Percentiles rank a stretch among this genome's conserved stretches.
These are phyloP conservation scores for Procavia capensis DNA, from an alignment of 2,113 vertebrate species.

Conservation along the genomic window DNA sequence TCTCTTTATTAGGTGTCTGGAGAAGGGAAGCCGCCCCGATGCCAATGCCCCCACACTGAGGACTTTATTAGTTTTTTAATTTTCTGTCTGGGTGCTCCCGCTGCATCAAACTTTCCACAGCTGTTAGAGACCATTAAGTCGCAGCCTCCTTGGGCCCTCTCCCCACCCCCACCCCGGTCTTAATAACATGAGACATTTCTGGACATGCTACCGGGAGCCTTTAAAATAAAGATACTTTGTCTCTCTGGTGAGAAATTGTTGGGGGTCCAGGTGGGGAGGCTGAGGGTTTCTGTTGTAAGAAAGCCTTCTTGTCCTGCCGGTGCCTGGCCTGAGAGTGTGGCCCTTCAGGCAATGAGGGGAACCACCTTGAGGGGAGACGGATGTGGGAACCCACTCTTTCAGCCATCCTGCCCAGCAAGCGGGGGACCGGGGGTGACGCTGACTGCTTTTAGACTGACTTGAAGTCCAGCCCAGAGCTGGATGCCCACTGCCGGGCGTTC, in stretches of 20 bases:
- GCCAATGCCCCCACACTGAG: conserved; percentile 90
- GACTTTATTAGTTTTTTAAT: conserved; percentile 92
- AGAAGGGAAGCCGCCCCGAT: conserved; percentile 88
- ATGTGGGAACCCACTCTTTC: background rate
- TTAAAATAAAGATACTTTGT: conserved; percentile 67
- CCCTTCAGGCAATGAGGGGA: background rate
- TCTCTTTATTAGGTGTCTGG: conserved; percentile 90
- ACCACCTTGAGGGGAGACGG: background rate
- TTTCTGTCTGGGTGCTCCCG: conserved; percentile 90
- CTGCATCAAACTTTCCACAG: conserved; percentile 90
- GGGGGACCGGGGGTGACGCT: background rate
- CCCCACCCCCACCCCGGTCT: conserved; percentile 48
- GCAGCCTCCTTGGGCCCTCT: conserved; percentile 72
- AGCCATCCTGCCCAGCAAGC: background rate
- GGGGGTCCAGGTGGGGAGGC: background rate
- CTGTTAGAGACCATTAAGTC: conserved; percentile 85
- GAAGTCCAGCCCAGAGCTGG: conserved; percentile 33
- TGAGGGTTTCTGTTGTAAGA: background rate
- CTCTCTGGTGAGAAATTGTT: background rate
- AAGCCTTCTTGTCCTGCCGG: background rate
- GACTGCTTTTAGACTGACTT: conserved; percentile 47
- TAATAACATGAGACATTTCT: conserved; percentile 67
- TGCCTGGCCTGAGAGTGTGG: background rate
- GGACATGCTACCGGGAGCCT: conserved; percentile 31
- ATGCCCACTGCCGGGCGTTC: background rate